Evolutionary conservation across 2,888 invertebrate genomes (phyloP).

Genomic region (Balanococcus diminutus): DNA sequence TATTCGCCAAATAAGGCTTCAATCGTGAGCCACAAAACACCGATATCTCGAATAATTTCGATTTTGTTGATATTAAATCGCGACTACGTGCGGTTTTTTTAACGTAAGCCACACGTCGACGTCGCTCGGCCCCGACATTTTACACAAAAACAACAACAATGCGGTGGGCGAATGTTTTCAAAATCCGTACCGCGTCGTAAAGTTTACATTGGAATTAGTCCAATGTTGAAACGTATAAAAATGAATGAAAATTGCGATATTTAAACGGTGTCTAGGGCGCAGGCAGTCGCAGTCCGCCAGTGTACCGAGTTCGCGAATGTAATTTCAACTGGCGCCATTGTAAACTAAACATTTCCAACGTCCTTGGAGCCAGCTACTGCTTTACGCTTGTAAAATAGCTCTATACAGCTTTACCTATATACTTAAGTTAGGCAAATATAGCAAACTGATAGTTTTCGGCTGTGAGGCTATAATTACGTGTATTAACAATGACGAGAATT

Average conservation of each 20-base stretch:
- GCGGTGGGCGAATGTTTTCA: not conserved
- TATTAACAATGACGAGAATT: not conserved
- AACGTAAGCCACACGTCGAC: too few species aligned
- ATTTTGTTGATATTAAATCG: not conserved
- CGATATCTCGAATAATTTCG: not conserved
- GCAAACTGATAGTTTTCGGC: not conserved
- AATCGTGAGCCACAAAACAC: not conserved
- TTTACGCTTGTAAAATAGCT: not conserved
- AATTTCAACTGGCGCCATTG: not conserved
- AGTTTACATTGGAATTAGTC: constrained; percentile 15
- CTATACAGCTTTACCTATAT: not conserved
- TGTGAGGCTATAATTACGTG: too few species aligned
- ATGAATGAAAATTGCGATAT: not conserved
- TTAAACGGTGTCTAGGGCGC: not conserved
- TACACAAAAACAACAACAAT: not conserved
- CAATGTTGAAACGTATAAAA: constrained; percentile 4
- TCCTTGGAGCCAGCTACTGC: not conserved
- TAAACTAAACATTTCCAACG: not conserved
- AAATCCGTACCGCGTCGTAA: not conserved
- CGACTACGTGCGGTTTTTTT: not conserved
- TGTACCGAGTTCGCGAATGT: not conserved
- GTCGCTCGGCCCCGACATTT: not conserved
- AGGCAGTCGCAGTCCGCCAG: not conserved
- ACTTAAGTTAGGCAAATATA: not conserved
- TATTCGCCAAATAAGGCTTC: constrained; percentile 15